These are phyloP conservation scores for Caenorhabditis parvicauda DNA, from an alignment of 2,888 invertebrate genomes.

Conservation along the genomic window DNA sequence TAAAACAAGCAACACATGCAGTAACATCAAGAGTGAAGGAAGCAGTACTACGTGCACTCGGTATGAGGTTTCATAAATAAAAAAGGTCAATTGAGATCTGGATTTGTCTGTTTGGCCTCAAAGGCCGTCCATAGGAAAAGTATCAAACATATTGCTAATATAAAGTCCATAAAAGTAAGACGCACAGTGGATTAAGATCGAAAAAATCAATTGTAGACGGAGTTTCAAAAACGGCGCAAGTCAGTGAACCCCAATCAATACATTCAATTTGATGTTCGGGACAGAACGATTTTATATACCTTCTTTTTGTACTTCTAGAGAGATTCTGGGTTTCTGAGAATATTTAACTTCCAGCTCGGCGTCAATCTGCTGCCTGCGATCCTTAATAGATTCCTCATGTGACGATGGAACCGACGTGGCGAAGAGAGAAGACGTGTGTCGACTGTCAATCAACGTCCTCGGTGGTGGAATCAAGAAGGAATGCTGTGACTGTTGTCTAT, in stretches of 20 bases:
- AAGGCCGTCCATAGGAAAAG: too few relatives aligned
- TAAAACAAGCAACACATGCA: slow-evolving; percentile 47
- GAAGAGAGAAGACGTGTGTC: slow-evolving; percentile 35
- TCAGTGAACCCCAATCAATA: too few relatives aligned
- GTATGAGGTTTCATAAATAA: too few relatives aligned
- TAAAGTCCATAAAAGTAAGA: too few relatives aligned
- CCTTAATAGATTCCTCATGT: slow-evolving; percentile 56
- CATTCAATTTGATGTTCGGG: too few relatives aligned
- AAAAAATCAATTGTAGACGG: too few relatives aligned
- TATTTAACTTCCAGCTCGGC: slow-evolving; percentile 35
- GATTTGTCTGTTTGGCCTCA: too few relatives aligned
- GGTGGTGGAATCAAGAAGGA: slow-evolving; percentile 60
- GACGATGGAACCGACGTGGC: slow-evolving; percentile 39
- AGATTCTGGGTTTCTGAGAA: background rate
- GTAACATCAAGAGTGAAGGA: slow-evolving; percentile 47
- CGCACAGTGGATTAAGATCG: background rate
- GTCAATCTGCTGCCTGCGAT: slow-evolving; percentile 60
- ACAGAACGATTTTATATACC: background rate
- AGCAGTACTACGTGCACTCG: slow-evolving; percentile 48
- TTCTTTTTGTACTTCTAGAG: background rate
- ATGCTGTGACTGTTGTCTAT: slow-evolving; percentile 61
- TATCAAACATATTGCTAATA: too few relatives aligned
- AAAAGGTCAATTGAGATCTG: too few relatives aligned
- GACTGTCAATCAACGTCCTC: slow-evolving; percentile 44
- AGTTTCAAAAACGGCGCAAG: too few relatives aligned